Percentiles rank a stretch among this genome's conserved stretches.
phyloP scores from a whole-genome alignment of 2,888 invertebrate species.

The Teleogryllus oceanicus region DNA sequence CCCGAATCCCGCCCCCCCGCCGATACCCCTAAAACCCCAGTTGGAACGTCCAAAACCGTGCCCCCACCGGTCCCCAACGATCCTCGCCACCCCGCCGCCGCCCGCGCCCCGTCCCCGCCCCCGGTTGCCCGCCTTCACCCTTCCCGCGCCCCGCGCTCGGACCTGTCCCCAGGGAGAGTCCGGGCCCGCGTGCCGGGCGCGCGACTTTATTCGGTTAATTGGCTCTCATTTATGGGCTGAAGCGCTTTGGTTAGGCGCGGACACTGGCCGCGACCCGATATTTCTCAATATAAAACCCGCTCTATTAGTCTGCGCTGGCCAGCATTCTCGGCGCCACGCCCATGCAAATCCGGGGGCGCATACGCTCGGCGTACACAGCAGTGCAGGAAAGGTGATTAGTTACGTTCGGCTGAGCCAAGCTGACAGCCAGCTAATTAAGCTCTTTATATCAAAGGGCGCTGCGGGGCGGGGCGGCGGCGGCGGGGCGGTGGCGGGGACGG shows the following conservation, averaged over 20 bases:
- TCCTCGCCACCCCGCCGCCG: no score
- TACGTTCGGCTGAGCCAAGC: slow-evolving; percentile 18
- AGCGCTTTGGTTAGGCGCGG: neutral
- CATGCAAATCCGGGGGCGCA: neutral
- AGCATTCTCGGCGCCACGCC: neutral
- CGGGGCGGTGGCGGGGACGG: no score
- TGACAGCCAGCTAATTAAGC: slow-evolving; percentile 7
- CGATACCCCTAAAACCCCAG: no score
- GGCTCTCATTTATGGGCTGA: slow-evolving; percentile 18
- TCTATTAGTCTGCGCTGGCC: neutral
- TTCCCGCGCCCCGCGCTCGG: neutral
- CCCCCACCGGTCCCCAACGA: no score
- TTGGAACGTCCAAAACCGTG: no score
- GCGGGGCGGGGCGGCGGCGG: no score
- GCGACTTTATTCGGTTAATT: neutral
- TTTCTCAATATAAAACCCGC: slow-evolving; percentile 3
- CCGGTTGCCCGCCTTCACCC: neutral
- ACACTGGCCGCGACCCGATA: neutral
- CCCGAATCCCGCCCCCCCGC: no score
- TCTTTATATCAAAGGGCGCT: neutral
- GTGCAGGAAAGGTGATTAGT: neutral
- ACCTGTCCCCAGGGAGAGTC: neutral
- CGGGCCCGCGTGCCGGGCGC: neutral
- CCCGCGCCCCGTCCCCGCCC: neutral
- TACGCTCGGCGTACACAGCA: neutral